Percentiles rank a stretch among this genome's conserved stretches.
These are phyloP conservation scores for Volucella inanis DNA, from an alignment of 2,888 invertebrate species.

Conservation along the genomic window DNA sequence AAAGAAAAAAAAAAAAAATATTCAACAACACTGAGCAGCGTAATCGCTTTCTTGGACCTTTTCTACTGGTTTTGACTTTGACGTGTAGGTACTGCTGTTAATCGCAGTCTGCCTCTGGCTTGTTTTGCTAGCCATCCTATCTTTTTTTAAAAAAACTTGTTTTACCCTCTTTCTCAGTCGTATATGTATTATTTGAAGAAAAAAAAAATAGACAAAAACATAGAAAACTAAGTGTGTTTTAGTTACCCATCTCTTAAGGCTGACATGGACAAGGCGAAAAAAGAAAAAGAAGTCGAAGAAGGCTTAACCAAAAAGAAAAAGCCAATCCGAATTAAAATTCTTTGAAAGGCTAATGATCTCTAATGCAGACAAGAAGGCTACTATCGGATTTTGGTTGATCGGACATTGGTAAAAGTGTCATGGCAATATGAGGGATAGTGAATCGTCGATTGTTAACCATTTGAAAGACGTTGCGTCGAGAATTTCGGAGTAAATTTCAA, in stretches of 20 bases:
- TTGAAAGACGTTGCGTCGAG: too few relatives aligned
- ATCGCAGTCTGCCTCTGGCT: slow-evolving; percentile 12
- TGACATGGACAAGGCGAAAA: slow-evolving; percentile 45
- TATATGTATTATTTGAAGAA: neutral
- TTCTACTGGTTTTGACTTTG: slow-evolving; percentile 52
- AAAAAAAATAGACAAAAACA: slow-evolving; percentile 11
- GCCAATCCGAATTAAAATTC: slow-evolving; percentile 55
- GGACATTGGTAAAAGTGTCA: slow-evolving; percentile 21
- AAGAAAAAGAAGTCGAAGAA: slow-evolving; percentile 16
- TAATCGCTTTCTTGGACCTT: slow-evolving; percentile 47
- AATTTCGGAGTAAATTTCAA: too few relatives aligned
- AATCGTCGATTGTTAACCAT: too few relatives aligned
- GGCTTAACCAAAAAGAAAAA: slow-evolving; percentile 29
- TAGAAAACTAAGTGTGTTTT: slow-evolving; percentile 50
- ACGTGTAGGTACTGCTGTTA: slow-evolving; percentile 35
- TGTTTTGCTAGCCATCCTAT: slow-evolving; percentile 41
- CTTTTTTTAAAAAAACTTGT: neutral
- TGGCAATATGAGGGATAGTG: neutral
- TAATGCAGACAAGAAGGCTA: slow-evolving; percentile 48
- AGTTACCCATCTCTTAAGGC: slow-evolving; percentile 70
- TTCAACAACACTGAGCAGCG: slow-evolving; percentile 33
- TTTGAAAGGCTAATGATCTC: slow-evolving; percentile 71
- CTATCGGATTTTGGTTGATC: neutral
- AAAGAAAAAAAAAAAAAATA: slow-evolving; percentile 4
- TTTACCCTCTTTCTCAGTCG: slow-evolving; percentile 15